Conservation (phyloP, 2,113 vertebrate species). For the Turdus rufiventris region DNA sequence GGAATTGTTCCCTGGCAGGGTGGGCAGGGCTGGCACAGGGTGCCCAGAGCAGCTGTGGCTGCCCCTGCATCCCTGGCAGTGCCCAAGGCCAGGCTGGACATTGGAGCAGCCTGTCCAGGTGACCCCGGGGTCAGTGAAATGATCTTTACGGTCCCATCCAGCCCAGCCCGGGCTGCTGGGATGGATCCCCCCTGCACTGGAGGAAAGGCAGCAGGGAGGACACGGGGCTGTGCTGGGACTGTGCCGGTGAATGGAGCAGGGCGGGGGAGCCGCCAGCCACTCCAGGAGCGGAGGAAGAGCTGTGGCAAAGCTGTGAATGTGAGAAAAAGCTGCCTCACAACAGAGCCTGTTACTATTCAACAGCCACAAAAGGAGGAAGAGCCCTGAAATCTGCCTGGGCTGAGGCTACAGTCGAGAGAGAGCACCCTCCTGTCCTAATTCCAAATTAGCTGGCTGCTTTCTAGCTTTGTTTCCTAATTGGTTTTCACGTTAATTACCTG, state of each 20-base stretch:
- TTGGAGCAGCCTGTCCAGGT: fast-evolving
- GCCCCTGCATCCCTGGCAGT: background rate
- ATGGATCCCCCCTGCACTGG: fast-evolving
- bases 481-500: background rate
- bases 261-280: background rate
- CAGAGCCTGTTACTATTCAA: conserved; percentile 13
- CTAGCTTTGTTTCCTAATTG: background rate
- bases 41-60: background rate
- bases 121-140: background rate
- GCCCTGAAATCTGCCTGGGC: background rate
- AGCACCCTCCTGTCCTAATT: background rate
- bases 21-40: background rate
- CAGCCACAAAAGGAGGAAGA: background rate
- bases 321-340: background rate
- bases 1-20: background rate
- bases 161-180: fast-evolving
- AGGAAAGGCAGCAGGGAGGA: background rate
- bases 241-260: background rate
- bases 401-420: background rate
- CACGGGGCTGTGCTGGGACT: fast-evolving
- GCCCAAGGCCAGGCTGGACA: background rate
- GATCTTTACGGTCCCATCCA: fast-evolving
- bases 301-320: conserved; percentile 15
- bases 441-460: background rate
- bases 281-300: background rate